Evolutionary conservation across 2,113 vertebrate genomes (phyloP).

Genomic region (Nesoenas mayeri): DNA sequence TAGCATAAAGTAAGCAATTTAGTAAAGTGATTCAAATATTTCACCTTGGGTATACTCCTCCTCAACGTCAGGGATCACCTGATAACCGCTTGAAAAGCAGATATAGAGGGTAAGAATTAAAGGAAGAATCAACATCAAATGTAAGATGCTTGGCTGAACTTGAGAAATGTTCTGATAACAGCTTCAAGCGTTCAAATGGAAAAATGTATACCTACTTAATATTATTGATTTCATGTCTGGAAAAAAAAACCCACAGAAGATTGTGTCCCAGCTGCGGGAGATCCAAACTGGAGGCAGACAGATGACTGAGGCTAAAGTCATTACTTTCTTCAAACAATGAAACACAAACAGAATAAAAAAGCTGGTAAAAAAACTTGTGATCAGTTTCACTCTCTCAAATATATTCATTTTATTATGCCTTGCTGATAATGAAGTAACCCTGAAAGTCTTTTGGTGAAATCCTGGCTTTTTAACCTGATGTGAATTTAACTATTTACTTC

Average conservation of each 20-base stretch:
- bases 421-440: neutral
- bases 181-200: slow-evolving; percentile 3
- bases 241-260: neutral
- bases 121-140: neutral
- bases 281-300: neutral
- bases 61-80: neutral
- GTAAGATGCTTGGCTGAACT: neutral
- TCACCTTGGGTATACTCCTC: neutral
- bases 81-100: neutral
- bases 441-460: neutral
- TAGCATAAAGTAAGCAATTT: neutral
- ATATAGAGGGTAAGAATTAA: neutral
- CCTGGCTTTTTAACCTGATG: neutral
- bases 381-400: neutral
- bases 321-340: neutral
- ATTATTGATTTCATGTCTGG: slow-evolving; percentile 31
- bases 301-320: neutral
- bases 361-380: neutral
- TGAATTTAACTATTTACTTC: neutral
- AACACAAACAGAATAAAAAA: neutral
- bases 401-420: neutral
- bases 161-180: neutral
- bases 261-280: neutral
- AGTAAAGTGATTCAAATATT: neutral
- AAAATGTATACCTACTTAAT: slow-evolving; percentile 37